Base-by-base conservation (phyloP, 2,113 vertebrate species). In the Petrocephalus zakoni region DNA sequence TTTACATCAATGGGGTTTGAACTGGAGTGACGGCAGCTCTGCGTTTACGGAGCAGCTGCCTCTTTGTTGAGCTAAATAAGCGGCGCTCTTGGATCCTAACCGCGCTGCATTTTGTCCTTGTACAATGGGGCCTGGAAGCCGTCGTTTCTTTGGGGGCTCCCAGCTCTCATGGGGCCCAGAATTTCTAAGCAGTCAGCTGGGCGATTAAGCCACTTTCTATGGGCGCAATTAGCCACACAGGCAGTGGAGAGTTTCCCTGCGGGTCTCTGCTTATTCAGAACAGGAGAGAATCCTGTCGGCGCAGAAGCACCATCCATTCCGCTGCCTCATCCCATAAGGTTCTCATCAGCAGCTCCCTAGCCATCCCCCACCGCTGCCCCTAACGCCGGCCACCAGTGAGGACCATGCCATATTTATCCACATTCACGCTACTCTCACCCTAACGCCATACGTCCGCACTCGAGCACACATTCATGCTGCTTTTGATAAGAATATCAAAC, bases 161-260 rank as follows among this genome's bases (percentile, higher is more conserved):
- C 5, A 1, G 29, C 8, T 56, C 2, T 55, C 22, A 17, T 37
- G 25, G 51, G 25, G 52, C 52, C 13, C 84, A 55, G 52, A 52
- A 85, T 85, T 55, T 86, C n/a, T 83, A 86, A 55, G 10, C 9
- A 21, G n/a, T 37, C 84, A 55, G 52, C 84, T 53, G 51, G 10
- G 25, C 25, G 49, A 86, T 86, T 86, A 86, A 55, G 52, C 15
- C n/a, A n/a, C 25, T 25, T 55, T 86, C 46, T 55, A 86, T 37
- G 34, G 49, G n/a, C n/a, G 84, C 52, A 86, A 86, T 86, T 86
- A 86, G 49, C 51, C 84, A 55, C 25, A 42, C 51, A 37, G 84
- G 21, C 22, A 37, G 34, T 52, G 49, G 51, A 68, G 61, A 68
- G 61, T 13, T 53, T 34, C 83, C 83, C 83, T 46, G 8, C 2